Conservation (phyloP, 2,888 invertebrate species). For the Crocallis elinguaria region DNA sequence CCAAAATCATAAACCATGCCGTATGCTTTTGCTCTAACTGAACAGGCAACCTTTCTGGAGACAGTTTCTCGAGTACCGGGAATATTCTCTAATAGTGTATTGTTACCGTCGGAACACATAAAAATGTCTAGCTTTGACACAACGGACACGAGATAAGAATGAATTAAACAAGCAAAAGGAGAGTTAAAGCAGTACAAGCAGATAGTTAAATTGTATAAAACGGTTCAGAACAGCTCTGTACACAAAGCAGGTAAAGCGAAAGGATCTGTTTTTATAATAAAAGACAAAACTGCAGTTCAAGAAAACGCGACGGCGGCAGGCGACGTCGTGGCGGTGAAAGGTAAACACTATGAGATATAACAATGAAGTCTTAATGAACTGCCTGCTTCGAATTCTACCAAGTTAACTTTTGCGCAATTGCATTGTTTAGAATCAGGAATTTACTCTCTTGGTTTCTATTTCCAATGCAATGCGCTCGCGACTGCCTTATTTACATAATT, state of each 20-base stretch:
- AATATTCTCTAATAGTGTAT: constrained; percentile 14
- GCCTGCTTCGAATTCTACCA: constrained; percentile 58
- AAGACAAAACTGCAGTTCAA: constrained; percentile 41
- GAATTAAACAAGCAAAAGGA: constrained; percentile 45
- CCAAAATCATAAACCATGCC: constrained; percentile 38
- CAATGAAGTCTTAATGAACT: constrained; percentile 74
- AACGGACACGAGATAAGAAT: constrained; percentile 44
- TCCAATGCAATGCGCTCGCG: constrained; percentile 39
- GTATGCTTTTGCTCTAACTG: constrained; percentile 21
- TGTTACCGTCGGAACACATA: constrained; percentile 11
- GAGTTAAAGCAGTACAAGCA: constrained; percentile 45
- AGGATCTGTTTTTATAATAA: constrained; percentile 56
- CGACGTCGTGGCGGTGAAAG: constrained; percentile 51
- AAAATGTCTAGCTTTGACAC: constrained; percentile 25
- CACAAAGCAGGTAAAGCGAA: constrained; percentile 57
- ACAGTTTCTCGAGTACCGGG: constrained; percentile 2
- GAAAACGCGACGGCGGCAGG: constrained; percentile 39
- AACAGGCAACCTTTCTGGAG: constrained; percentile 19
- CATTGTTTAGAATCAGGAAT: constrained; percentile 50
- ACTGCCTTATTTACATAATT: constrained; percentile 36
- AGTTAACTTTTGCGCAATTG: constrained; percentile 55
- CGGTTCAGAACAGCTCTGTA: constrained; percentile 59
- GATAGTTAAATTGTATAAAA: constrained; percentile 47
- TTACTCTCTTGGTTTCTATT: constrained; percentile 47
- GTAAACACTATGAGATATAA: constrained; percentile 65